A percentile compares a stretch with the other conserved stretches of the same genome.
Conservation (phyloP, 1,140 invertebrate genomes). For the Drosophila persimilis region DNA sequence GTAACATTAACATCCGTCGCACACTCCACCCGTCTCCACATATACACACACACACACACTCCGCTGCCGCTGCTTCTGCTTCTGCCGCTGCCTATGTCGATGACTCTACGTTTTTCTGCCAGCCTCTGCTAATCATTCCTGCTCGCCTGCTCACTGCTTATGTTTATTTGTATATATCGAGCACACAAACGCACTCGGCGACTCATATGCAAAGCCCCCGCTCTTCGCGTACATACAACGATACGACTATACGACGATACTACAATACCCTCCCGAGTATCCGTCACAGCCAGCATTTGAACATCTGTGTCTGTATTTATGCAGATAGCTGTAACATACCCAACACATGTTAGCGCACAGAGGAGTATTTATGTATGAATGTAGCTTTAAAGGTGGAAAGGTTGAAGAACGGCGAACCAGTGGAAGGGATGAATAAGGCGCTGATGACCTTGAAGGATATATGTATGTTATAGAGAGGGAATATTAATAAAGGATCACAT, state of each 20-base stretch:
- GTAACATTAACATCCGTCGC: slow-evolving; percentile 47
- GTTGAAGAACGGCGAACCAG: too few species aligned
- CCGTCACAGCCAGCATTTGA: slow-evolving; percentile 22
- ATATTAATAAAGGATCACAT: too few species aligned
- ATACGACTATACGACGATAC: slow-evolving; percentile 36
- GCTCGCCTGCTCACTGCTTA: slow-evolving; percentile 75
- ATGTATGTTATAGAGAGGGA: too few species aligned
- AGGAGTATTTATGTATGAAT: slow-evolving; percentile 4
- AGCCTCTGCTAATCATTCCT: slow-evolving; percentile 73
- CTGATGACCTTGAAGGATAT: too few species aligned
- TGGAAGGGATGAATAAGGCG: too few species aligned
- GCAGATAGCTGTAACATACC: slow-evolving; percentile 18
- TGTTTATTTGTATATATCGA: slow-evolving; percentile 82
- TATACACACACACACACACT: slow-evolving; percentile 43
- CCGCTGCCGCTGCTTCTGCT: neutral
- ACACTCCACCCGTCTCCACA: slow-evolving; percentile 39
- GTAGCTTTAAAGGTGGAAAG: too few species aligned
- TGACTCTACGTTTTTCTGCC: slow-evolving; percentile 28
- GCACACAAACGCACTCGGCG: slow-evolving; percentile 74
- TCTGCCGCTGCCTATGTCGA: slow-evolving; percentile 27
- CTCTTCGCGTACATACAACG: slow-evolving; percentile 44
- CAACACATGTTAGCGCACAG: slow-evolving; percentile 9
- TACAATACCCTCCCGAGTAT: slow-evolving; percentile 4
- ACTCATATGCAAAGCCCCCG: slow-evolving; percentile 65
- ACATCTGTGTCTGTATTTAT: slow-evolving; percentile 32